These are phyloP conservation scores for Crematogaster levior DNA, from an alignment of 2,888 invertebrate genomes.

Conservation along the genomic window DNA sequence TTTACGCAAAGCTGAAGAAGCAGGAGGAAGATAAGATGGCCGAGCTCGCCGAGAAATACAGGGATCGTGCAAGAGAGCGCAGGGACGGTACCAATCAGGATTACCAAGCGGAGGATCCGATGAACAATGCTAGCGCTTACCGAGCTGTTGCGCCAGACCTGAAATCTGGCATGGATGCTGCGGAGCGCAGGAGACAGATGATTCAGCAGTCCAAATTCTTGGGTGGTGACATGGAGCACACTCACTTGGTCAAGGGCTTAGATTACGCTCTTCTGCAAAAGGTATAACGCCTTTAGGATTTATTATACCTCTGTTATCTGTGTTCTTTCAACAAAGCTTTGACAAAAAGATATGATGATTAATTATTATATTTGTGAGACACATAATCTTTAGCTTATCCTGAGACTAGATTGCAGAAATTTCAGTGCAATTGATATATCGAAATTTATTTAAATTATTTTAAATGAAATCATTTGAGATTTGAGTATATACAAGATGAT, in stretches of 20 bases:
- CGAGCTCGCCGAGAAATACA: constrained; percentile 96
- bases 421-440: not conserved
- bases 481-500: no score
- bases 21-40: constrained; percentile 98
- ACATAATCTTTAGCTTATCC: not conserved
- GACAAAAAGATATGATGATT: not conserved
- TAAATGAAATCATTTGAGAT: no score
- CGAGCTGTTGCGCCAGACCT: constrained; percentile 98
- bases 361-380: not conserved
- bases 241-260: constrained; percentile 99
- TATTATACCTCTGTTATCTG: not conserved
- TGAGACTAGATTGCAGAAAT: not conserved
- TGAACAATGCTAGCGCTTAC: constrained; percentile 94
- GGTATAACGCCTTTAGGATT: constrained; percentile 86
- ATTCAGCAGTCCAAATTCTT: constrained; percentile 99
- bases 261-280: constrained; percentile 97
- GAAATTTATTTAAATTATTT: no score
- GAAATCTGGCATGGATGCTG: constrained; percentile 97
- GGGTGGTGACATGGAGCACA: constrained; percentile 99
- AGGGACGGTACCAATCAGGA: constrained; percentile 94
- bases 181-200: constrained; percentile 96
- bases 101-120: constrained; percentile 93
- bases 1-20: constrained; percentile 96
- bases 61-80: constrained; percentile 96
- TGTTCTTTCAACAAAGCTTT: not conserved